Base-by-base conservation (phyloP, 1,140 invertebrate species). In the Tribolium castaneum region DNA sequence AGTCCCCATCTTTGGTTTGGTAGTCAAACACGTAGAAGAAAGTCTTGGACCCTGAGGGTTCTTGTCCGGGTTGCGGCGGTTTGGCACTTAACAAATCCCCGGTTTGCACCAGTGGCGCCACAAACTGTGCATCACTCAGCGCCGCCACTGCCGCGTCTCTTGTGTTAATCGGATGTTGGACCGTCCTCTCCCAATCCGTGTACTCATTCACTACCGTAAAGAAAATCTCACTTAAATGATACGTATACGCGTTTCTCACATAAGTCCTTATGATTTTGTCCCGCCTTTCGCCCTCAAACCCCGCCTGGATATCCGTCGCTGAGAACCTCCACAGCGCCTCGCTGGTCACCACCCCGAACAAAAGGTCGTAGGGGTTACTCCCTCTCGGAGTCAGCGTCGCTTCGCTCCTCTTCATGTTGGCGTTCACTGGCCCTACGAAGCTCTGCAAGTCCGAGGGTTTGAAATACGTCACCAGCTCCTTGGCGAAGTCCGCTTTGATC, bases 191-290 rank as follows among this genome's bases (percentile, higher is more conserved):
- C 97, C 97, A 99, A 86, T 99, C 96, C 6, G 96, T 98, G 85
- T 99, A 99, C 83, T 99, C 97, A 85, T 99, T 99, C 39, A 98
- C 94, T 16, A 94, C 93, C 45, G 98, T 98, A 83, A 98, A 97
- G 88, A 97, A 98, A 86, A 99, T 98, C 87, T 99, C 97, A 83
- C 96, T 97, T 79, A 98, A 90, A 87, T 99, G 97, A 88, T 96
- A 98, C 75, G 92, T 94, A 88, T 97, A 98, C 30, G 96, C 92
- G 87, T 99, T 99, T 66, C 97, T 90, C 10, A 97, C 94, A 84
- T 99, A 96, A 6, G 97, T 98, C 80, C 97, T 91, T 80, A 99
- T 92, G 82, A 98, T 97, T 86, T 94, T 93, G 85, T 97, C 95
- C 76, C 97, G 91, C 76, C 96, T 89, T 75, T 95, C 93, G 51